Evolutionary conservation across 1,140 invertebrate genomes (phyloP).

Genomic region (Heliconius eleuchia): DNA sequence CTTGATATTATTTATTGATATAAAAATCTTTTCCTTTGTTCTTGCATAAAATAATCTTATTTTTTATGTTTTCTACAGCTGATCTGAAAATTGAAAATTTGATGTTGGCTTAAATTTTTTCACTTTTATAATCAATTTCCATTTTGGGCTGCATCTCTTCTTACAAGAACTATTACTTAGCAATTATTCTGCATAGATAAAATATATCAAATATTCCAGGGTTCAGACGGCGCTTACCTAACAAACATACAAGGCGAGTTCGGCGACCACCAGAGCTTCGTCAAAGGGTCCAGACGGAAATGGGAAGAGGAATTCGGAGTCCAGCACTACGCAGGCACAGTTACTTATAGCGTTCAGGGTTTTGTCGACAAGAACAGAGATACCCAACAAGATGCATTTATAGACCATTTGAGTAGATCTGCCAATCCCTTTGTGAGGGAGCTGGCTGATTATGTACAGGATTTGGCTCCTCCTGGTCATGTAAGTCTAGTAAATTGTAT

Average conservation of each 20-base stretch:
- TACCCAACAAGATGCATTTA: slow-evolving; percentile 96
- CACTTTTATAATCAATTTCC: too few relatives aligned
- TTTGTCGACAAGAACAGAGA: slow-evolving; percentile 99
- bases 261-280: slow-evolving; percentile 91
- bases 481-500: slow-evolving; percentile 41
- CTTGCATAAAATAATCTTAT: too few relatives aligned
- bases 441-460: slow-evolving; percentile 84
- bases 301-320: slow-evolving; percentile 97
- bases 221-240: slow-evolving; percentile 94
- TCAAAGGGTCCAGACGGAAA: slow-evolving; percentile 93
- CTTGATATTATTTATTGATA: too few relatives aligned
- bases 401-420: slow-evolving; percentile 94
- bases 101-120: too few relatives aligned
- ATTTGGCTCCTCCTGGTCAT: slow-evolving; percentile 66
- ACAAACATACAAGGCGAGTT: slow-evolving; percentile 95
- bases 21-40: too few relatives aligned
- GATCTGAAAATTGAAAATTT: too few relatives aligned
- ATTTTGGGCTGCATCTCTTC: too few relatives aligned
- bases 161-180: too few relatives aligned
- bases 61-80: too few relatives aligned
- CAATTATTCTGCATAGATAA: too few relatives aligned
- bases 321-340: slow-evolving; percentile 96
- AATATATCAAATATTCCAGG: slow-evolving; percentile 64
- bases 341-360: slow-evolving; percentile 94
- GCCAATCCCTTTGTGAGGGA: slow-evolving; percentile 94